A percentile compares a stretch with the other conserved stretches of the same genome.
phyloP scores from a whole-genome alignment of 2,888 invertebrate species.

The Idaea dimidiata region DNA sequence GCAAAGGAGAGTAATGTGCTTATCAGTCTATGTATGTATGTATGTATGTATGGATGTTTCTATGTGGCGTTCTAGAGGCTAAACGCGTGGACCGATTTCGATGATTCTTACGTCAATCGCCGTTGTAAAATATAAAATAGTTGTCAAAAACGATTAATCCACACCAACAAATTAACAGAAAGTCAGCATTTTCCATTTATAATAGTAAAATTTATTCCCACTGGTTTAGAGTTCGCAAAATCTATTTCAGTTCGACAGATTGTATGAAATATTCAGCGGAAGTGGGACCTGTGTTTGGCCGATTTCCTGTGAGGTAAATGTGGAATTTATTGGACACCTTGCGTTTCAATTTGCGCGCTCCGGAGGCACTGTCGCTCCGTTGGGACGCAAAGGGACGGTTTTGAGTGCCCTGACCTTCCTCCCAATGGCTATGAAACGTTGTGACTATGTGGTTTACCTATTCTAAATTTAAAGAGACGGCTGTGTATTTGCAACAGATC shows the following conservation, averaged over 20 bases:
- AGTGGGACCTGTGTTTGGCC: slow-evolving; percentile 48
- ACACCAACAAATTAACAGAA: not conserved
- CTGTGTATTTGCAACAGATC: not conserved
- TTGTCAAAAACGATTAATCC: not conserved
- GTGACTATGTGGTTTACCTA: not conserved
- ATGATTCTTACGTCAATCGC: no score
- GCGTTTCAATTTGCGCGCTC: slow-evolving; percentile 70
- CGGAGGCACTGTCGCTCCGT: slow-evolving; percentile 50
- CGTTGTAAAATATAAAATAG: no score
- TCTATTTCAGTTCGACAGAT: slow-evolving; percentile 24
- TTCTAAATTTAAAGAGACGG: not conserved
- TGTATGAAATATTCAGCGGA: slow-evolving; percentile 64
- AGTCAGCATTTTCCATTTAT: not conserved
- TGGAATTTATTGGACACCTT: slow-evolving; percentile 72
- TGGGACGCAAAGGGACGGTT: slow-evolving; percentile 14
- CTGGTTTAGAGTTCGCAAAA: slow-evolving; percentile 11
- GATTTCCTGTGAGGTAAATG: slow-evolving; percentile 55
- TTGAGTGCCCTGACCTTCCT: slow-evolving; percentile 18
- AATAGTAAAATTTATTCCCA: not conserved
- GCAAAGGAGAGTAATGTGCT: no score
- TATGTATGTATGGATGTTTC: no score
- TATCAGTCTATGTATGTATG: no score
- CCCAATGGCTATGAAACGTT: not conserved
- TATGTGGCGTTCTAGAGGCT: no score
- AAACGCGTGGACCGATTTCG: no score